phyloP scores from a whole-genome alignment of 2,797 vertebrate genomes.

The Parauchenoglanis punctatus region DNA sequence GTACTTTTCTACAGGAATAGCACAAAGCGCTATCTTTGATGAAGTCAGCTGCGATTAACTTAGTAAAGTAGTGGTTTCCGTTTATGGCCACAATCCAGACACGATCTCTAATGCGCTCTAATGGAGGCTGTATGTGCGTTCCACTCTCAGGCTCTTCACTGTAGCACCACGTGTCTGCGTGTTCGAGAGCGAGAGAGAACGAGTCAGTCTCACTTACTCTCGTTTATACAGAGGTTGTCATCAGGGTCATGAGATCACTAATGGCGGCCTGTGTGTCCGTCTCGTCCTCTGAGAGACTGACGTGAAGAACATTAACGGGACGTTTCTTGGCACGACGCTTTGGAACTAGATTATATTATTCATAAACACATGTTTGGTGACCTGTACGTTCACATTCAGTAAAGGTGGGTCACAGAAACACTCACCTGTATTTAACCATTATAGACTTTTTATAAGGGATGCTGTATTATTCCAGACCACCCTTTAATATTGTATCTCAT shows the following conservation, averaged over 20 bases:
- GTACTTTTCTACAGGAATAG: neutral
- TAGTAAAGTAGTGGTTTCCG: slow-evolving; percentile 35
- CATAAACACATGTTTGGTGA: neutral
- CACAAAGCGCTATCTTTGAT: neutral
- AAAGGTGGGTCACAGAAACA: neutral
- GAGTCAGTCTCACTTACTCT: neutral
- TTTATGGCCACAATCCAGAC: slow-evolving; percentile 35
- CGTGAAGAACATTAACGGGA: slow-evolving; percentile 41
- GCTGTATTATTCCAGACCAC: neutral
- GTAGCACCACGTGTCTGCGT: neutral
- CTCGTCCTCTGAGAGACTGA: neutral
- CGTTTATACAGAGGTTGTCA: neutral
- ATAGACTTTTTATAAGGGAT: neutral
- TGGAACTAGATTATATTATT: neutral
- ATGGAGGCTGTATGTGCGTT: slow-evolving; percentile 56
- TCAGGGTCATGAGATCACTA: slow-evolving; percentile 8
- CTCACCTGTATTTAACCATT: neutral
- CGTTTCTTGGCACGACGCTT: neutral
- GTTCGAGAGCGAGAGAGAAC: neutral
- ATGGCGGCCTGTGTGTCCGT: neutral
- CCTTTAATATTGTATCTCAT: neutral
- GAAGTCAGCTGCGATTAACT: neutral
- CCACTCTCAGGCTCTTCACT: slow-evolving; percentile 27
- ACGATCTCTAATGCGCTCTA: slow-evolving; percentile 52
- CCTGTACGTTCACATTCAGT: neutral